phyloP scores from a whole-genome alignment of 2,888 invertebrate species.

The Serripes groenlandicus region DNA sequence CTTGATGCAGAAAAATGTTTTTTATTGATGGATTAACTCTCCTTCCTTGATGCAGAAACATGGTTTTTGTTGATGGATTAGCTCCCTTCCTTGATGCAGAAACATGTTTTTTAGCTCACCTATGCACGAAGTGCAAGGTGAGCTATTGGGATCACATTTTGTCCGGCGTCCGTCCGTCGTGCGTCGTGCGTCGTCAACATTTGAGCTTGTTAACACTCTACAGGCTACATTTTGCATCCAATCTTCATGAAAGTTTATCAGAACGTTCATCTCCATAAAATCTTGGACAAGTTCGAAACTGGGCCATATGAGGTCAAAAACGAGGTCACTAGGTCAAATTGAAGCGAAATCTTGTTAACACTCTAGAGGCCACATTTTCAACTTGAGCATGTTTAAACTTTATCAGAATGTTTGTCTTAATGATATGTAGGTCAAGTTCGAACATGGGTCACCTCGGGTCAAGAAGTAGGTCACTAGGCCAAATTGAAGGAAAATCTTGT shows the following conservation, averaged over 20 bases:
- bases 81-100: too few relatives aligned
- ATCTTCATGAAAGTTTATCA: not conserved
- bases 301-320: not conserved
- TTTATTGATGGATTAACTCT: too few relatives aligned
- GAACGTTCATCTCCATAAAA: not conserved
- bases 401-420: not conserved
- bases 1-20: too few relatives aligned
- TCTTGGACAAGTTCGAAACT: not conserved
- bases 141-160: not conserved
- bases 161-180: not conserved
- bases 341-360: not conserved
- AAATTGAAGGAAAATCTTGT: not conserved
- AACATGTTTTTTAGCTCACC: not conserved
- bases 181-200: not conserved
- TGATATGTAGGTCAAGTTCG: not conserved
- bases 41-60: not conserved
- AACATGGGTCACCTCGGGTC: not conserved
- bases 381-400: not conserved
- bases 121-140: not conserved
- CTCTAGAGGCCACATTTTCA: not conserved
- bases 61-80: not conserved
- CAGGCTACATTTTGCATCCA: not conserved
- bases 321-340: not conserved
- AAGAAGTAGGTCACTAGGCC: not conserved
- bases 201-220: not conserved